Evolutionary conservation across 2,888 invertebrate genomes (phyloP).

Genomic region (Chaitophorus viminalis): DNA sequence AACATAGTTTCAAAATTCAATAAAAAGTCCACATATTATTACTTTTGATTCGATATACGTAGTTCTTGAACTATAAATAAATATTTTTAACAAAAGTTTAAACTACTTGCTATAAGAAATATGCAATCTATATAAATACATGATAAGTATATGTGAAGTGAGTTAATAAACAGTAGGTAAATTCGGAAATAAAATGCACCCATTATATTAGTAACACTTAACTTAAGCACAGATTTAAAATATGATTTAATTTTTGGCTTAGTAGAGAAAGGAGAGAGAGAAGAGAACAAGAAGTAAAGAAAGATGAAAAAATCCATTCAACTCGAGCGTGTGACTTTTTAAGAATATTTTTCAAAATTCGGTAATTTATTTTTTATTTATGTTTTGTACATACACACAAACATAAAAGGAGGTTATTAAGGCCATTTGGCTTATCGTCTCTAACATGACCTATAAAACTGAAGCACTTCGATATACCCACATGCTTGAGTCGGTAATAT

Average conservation of each 20-base stretch:
- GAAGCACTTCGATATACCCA: not conserved
- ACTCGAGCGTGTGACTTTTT: not conserved
- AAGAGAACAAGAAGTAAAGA: no score
- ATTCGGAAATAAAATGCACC: no score
- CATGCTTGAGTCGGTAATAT: not conserved
- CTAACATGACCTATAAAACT: slow-evolving; percentile 19
- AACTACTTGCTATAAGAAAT: not conserved
- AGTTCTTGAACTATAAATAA: not conserved
- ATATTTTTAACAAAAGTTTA: not conserved
- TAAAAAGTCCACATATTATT: slow-evolving; percentile 40
- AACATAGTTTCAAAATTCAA: slow-evolving; percentile 9
- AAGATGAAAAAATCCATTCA: not conserved
- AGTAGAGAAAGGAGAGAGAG: no score
- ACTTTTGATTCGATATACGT: not conserved
- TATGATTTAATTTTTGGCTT: no score
- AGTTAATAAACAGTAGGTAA: no score
- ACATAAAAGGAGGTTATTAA: not conserved
- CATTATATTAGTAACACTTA: no score
- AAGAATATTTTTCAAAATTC: not conserved
- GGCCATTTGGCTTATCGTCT: slow-evolving; percentile 20
- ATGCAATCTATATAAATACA: not conserved
- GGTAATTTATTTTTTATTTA: not conserved
- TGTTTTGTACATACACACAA: not conserved
- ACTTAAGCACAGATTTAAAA: no score
- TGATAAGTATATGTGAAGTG: no score